phyloP scores from a whole-genome alignment of 2,113 vertebrate species.

The Eptesicus fuscus region DNA sequence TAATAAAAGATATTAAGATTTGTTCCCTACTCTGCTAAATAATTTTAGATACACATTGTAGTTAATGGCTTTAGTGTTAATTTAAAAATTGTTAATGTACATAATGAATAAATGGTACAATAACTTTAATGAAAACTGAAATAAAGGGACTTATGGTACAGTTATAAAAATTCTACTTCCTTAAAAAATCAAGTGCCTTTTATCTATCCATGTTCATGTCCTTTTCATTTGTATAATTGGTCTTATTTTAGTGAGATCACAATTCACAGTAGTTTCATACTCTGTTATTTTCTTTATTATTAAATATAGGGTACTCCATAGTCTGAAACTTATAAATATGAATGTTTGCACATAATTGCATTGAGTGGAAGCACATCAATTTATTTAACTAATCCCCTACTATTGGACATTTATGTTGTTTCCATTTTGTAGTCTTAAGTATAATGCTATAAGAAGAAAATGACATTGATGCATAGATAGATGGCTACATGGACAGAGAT shows the following conservation, averaged over 20 bases:
- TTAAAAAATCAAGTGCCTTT: background rate
- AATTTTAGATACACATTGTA: background rate
- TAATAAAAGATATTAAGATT: background rate
- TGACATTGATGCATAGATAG: background rate
- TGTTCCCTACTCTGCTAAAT: background rate
- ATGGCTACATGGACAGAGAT: background rate
- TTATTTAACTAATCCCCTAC: background rate
- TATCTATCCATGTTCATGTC: background rate
- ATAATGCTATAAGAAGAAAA: background rate
- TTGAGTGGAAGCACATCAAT: background rate
- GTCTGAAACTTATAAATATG: background rate
- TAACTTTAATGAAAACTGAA: conserved; percentile 8
- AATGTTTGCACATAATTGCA: background rate
- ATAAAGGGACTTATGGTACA: background rate
- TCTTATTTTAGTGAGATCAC: background rate
- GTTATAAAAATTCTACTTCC: background rate
- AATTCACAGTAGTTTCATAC: background rate
- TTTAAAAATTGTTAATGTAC: background rate
- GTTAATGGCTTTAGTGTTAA: background rate
- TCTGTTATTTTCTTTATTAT: background rate
- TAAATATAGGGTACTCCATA: background rate
- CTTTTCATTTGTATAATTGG: background rate
- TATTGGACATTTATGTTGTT: background rate
- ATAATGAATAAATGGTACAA: background rate
- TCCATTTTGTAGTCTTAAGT: background rate